A percentile compares a stretch with the other conserved stretches of the same genome.
Evolutionary conservation across 2,113 vertebrate species (phyloP).

Genomic region (Hypanus sabinus): DNA sequence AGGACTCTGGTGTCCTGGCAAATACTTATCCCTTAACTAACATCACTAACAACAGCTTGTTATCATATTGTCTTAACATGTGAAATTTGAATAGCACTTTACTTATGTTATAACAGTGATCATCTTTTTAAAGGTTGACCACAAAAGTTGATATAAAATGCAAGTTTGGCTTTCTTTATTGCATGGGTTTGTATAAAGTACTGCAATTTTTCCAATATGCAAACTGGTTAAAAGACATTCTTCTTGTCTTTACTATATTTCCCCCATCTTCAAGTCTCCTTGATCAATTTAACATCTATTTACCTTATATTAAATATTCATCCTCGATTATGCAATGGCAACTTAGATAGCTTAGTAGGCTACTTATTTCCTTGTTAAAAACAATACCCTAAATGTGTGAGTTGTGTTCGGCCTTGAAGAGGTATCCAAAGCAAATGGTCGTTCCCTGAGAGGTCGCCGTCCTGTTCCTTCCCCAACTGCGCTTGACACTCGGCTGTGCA

Average conservation of each 20-base stretch:
- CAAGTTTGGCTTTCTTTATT: not conserved
- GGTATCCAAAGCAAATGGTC: conserved; percentile 46
- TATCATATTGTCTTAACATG: not conserved
- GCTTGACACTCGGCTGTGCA: conserved; percentile 53
- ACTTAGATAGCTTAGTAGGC: no score
- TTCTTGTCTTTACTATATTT: not conserved
- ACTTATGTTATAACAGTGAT: not conserved
- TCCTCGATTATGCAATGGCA: not conserved
- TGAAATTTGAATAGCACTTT: not conserved
- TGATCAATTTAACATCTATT: not conserved
- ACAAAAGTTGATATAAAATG: not conserved
- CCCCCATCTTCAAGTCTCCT: not conserved
- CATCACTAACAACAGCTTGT: not conserved
- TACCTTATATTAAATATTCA: not conserved
- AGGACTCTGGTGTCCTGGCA: not conserved
- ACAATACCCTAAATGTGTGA: conserved; percentile 60
- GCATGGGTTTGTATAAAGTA: not conserved
- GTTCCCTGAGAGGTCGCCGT: conserved; percentile 54
- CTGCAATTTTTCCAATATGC: not conserved
- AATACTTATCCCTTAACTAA: not conserved
- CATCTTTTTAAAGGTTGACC: not conserved
- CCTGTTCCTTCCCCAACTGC: conserved; percentile 49
- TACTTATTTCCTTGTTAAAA: not conserved
- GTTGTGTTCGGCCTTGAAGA: conserved; percentile 68
- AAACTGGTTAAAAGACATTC: not conserved